These are phyloP conservation scores for Myodes glareolus DNA, from an alignment of 2,113 vertebrate species.

Conservation along the genomic window DNA sequence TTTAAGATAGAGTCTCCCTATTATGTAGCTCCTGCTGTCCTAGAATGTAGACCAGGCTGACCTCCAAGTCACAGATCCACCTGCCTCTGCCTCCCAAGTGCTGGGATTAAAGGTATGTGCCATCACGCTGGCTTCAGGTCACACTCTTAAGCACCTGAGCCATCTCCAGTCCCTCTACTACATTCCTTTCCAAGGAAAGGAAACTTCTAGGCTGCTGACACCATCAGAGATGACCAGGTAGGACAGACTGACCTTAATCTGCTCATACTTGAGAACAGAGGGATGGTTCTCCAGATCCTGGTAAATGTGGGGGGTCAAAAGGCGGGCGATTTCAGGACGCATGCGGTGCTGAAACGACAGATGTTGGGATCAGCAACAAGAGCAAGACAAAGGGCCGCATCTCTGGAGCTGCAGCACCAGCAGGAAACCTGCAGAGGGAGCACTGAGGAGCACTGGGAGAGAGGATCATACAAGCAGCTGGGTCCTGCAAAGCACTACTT, in stretches of 20 bases:
- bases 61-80: not conserved
- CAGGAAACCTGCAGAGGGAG: not conserved
- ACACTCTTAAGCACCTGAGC: not conserved
- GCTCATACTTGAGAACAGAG: constrained; percentile 93
- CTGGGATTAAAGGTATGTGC: not conserved
- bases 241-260: constrained; percentile 90
- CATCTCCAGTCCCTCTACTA: not conserved
- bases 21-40: not conserved
- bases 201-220: not conserved
- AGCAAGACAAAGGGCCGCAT: not conserved
- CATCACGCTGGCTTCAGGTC: not conserved
- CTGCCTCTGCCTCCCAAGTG: not conserved
- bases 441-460: not conserved
- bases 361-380: not conserved
- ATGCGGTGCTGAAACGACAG: constrained; percentile 93
- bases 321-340: constrained; percentile 94
- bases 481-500: not conserved
- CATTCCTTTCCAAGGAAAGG: not conserved
- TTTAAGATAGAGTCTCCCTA: not conserved
- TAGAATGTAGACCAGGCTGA: not conserved
- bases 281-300: constrained; percentile 93
- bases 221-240: not conserved
- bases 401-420: not conserved
- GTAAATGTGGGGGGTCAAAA: constrained; percentile 95
- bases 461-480: not conserved